Evolutionary conservation across 2,113 vertebrate genomes (phyloP).

Genomic region (Piaya cayana): DNA sequence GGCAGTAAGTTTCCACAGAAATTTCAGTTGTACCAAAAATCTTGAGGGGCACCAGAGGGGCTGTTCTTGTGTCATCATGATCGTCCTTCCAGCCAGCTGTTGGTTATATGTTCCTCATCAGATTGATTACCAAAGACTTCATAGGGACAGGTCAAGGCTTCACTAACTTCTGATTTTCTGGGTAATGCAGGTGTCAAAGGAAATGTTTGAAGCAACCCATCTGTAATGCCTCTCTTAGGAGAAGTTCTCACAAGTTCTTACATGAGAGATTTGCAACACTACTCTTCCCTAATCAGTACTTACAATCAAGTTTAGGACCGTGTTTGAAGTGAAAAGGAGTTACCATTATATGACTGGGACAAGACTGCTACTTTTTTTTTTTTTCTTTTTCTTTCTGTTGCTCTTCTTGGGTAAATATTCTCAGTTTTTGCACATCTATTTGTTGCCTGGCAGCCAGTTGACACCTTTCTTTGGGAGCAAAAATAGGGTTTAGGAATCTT

Average conservation of each 20-base stretch:
- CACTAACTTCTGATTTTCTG: not conserved
- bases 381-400: not conserved
- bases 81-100: not conserved
- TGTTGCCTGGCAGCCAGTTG: not conserved
- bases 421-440: not conserved
- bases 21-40: not conserved
- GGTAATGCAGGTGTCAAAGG: not conserved
- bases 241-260: not conserved
- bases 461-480: not conserved
- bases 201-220: not conserved
- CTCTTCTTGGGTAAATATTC: not conserved
- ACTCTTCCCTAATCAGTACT: rapidly evolving
- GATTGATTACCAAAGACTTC: not conserved
- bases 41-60: not conserved
- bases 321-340: not conserved
- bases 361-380: not conserved
- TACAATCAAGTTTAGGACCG: not conserved
- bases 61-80: rapidly evolving
- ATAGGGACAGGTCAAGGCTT: not conserved
- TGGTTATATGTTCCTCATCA: not conserved
- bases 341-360: not conserved
- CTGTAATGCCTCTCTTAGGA: not conserved
- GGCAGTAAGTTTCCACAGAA: not conserved
- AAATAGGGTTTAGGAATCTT: not conserved
- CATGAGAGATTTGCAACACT: not conserved